Evolutionary conservation across 2,113 vertebrate genomes (phyloP), one percentile per base, ranked within the genome.

Genomic region (Pomatorhinus ruficollis): DNA sequence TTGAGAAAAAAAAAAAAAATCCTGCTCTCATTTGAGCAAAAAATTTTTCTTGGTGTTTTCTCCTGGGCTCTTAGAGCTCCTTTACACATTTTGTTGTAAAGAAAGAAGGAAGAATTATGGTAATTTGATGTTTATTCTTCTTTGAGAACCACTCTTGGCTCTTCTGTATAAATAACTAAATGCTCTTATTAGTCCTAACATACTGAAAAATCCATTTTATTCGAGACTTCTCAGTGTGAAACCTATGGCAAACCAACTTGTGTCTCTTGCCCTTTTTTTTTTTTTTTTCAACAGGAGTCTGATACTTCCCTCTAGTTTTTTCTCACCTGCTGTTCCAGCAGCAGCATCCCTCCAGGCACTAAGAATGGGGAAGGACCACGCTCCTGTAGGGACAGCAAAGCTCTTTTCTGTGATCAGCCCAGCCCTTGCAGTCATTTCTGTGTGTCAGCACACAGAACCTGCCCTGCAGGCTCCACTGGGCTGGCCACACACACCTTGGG

Each of bases 111-210:
- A 93, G 85, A 94, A 96, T 91, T 95, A 96, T 96, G 94, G 93
- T 95, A 97, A 97, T 97, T 92, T 81, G 91, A 86, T 96, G 84
- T 90, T 95, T 85, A 83, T 96, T 96, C 92, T 96, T 95, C 92
- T 92, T 89, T 75, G 78, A 69, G 65, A 97, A 90, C 59, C 56
- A 90, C 72, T 92, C 87, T 96, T 27, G 1, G 89, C 79, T 96
- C 87, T 95, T 93, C 92, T 82, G 59, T 97, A 97, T 95, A 96
- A 97, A 95, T 96, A 95, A 96, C 93, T 94, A 97, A 96, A 95
- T 71, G 92, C 37, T 93, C 87, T 92, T 95, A 95, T 97, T 96
- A 97, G 93, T 90, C 52, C 92, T 49, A 89, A 83, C 92, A 95
- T 13, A 95, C 87, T 94, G 93, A 96, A 83, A 95, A 96, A 96